A percentile compares a stretch with the other conserved stretches of the same genome.
These are phyloP conservation scores for Temnothorax longispinosus DNA, from an alignment of 1,140 invertebrate species.

Conservation along the genomic window DNA sequence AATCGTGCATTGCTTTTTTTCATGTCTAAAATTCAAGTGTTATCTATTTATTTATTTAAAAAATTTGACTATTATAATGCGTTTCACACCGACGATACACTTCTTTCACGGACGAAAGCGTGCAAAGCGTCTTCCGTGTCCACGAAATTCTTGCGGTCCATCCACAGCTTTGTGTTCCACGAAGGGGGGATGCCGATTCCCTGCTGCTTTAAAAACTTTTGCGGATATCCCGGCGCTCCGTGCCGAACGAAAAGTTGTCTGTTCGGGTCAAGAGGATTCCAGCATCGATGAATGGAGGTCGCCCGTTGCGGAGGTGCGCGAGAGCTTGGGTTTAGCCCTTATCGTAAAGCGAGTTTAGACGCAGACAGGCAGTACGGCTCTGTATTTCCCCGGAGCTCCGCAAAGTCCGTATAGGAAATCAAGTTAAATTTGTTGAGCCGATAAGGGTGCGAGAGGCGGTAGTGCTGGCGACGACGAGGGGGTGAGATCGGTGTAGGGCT, in stretches of 20 bases:
- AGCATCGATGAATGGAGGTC: constrained; percentile 62
- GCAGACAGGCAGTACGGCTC: constrained; percentile 71
- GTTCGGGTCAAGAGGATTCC: constrained; percentile 73
- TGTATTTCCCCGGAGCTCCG: constrained; percentile 80
- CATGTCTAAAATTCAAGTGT: background rate
- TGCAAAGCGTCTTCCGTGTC: background rate
- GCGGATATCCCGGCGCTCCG: constrained; percentile 26
- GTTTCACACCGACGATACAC: background rate
- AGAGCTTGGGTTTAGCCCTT: constrained; percentile 77
- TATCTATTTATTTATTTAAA: background rate
- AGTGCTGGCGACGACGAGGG: constrained; percentile 8
- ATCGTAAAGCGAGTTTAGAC: constrained; percentile 81
- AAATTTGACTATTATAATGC: background rate
- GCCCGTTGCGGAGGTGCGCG: constrained; percentile 49
- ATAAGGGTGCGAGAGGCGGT: constrained; percentile 74
- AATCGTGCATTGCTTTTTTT: background rate
- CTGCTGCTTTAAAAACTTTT: constrained; percentile 59
- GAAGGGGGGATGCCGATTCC: background rate
- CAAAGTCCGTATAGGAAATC: constrained; percentile 81
- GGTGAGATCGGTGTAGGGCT: constrained; percentile 51
- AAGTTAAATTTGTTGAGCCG: constrained; percentile 83
- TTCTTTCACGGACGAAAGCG: background rate
- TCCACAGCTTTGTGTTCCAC: constrained; percentile 30
- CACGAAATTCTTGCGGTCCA: constrained; percentile 52
- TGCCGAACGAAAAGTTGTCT: constrained; percentile 61